Evolutionary conservation across 2,888 invertebrate species (phyloP).

Genomic region (Hesperia comma): DNA sequence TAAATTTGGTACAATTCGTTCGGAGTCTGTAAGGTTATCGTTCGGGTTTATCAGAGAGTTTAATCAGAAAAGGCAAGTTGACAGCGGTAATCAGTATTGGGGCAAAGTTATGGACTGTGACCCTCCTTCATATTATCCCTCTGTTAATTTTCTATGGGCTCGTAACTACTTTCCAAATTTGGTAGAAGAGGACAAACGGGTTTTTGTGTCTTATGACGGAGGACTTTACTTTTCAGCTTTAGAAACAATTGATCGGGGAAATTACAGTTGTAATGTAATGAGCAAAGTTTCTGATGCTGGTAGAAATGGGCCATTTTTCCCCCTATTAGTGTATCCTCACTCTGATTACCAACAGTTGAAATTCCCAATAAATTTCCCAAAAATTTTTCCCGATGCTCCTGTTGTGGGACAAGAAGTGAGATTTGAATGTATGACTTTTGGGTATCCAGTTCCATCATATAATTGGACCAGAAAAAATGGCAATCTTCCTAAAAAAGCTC

Average conservation of each 20-base stretch:
- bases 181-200: slow-evolving; percentile 95
- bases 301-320: slow-evolving; percentile 95
- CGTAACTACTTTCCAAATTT: slow-evolving; percentile 95
- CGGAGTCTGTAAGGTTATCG: slow-evolving; percentile 93
- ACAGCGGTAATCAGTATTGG: slow-evolving; percentile 95
- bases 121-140: slow-evolving; percentile 95
- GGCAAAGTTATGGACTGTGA: slow-evolving; percentile 96
- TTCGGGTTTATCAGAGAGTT: slow-evolving; percentile 97
- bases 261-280: slow-evolving; percentile 96
- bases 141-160: slow-evolving; percentile 95
- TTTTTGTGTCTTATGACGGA: slow-evolving; percentile 97
- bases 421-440: slow-evolving; percentile 97
- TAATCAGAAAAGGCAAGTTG: slow-evolving; percentile 92
- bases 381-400: slow-evolving; percentile 97
- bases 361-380: slow-evolving; percentile 97
- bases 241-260: slow-evolving; percentile 94
- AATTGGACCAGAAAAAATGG: slow-evolving; percentile 94
- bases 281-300: slow-evolving; percentile 94
- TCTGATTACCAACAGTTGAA: slow-evolving; percentile 95
- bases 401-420: slow-evolving; percentile 94
- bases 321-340: slow-evolving; percentile 91
- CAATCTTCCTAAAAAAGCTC: slow-evolving; percentile 89
- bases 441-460: slow-evolving; percentile 96
- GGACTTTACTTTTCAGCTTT: slow-evolving; percentile 97
- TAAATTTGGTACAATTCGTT: slow-evolving; percentile 93